Conservation (phyloP, 2,113 vertebrate species). For the Centrocercus urophasianus region DNA sequence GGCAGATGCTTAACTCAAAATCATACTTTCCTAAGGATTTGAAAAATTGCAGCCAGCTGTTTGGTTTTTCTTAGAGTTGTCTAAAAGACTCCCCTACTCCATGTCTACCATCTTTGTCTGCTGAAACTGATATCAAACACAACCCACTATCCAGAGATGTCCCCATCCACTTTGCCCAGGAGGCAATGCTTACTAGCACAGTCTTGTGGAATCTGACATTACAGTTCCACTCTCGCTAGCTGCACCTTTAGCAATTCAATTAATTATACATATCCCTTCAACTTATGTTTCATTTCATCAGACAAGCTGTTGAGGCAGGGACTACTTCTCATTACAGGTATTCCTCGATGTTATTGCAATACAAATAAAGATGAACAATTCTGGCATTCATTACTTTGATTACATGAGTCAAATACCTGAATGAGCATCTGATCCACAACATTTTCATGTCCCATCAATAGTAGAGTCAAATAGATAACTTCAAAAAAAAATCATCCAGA, state of each 20-base stretch:
- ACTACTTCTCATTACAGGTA: background rate
- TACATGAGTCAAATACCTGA: background rate
- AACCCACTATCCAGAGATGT: fast-evolving
- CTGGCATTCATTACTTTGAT: fast-evolving
- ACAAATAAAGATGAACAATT: background rate
- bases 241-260: background rate
- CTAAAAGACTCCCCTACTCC: background rate
- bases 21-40: conserved; percentile 12
- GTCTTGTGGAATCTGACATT: fast-evolving
- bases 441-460: background rate
- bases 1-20: conserved; percentile 52
- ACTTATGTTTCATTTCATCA: background rate
- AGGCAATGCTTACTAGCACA: background rate
- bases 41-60: conserved; percentile 49
- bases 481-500: background rate
- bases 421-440: background rate
- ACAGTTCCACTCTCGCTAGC: background rate
- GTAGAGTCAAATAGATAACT: background rate
- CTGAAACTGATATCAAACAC: fast-evolving
- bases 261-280: background rate
- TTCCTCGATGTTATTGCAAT: background rate
- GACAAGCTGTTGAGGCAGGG: background rate
- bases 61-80: conserved; percentile 15
- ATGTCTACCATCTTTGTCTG: background rate
- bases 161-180: background rate